Base-by-base conservation (phyloP, 2,888 invertebrate genomes). In the Mythimna lalbum region DNA sequence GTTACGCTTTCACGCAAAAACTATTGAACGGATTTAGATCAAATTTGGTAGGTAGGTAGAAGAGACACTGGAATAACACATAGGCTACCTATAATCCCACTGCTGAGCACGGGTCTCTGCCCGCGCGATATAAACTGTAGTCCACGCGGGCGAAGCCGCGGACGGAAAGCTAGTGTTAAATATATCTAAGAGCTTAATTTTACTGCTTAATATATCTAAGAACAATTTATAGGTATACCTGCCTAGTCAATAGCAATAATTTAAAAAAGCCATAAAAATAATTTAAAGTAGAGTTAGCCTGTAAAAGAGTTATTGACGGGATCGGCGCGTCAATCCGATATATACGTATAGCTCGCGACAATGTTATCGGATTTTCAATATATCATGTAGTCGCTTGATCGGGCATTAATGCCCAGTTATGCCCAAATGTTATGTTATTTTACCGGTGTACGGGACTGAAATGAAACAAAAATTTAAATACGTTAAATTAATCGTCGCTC, bases 321-420 rank as follows among this genome's bases (percentile, higher is more conserved):
- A 10, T 60, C 66, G 12, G 59, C 36, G 47, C 52, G n/a, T 43
- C 59, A 53, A 63, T 72, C 68, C 55, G 27, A 68, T 70, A 76
- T 75, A 66, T 49, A 43, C 19, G 19, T 43, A 57, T 49, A 31
- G 33, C 62, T 27, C n/a, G 57, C 10, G 71, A 67, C 47, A 31
- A 36, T 64, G 70, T 84, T 71, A 77, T 80, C 72, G 69, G 59
- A 57, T 76, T 78, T 73, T 63, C 74, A 75, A 82, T 82, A 78
- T 64, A 78, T 83, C 76, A 75, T 83, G 70, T 69, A 71, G 65
- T 53, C 62, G 64, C 64, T 31, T 64, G 77, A 79, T 73, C 68
- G 65, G 61, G 52, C 64, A 77, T 81, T 81, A 77, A 81, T 85
- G 63, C 61, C 53, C 75, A 61, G 69, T 70, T 75, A 75, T 63